Evolutionary conservation across 2,797 vertebrate species (phyloP).

Genomic region (Merluccius polli): DNA sequence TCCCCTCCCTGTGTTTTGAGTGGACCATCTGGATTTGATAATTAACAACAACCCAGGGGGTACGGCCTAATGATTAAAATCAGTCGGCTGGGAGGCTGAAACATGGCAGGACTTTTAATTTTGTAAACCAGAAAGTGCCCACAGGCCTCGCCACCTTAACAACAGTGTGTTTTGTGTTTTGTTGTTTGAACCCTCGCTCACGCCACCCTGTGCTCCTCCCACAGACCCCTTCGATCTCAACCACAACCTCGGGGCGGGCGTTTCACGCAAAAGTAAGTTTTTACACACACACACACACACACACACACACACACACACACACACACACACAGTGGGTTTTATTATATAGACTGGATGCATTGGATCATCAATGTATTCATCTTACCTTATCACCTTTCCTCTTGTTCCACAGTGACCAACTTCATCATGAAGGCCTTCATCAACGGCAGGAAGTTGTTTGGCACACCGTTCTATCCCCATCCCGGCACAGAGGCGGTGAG

Average conservation of each 20-base stretch:
- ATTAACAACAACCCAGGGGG: background rate
- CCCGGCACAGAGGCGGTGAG: slow-evolving; percentile 89
- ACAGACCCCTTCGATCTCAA: slow-evolving; percentile 98
- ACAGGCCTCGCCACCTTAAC: background rate
- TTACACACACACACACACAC: slow-evolving; percentile 1
- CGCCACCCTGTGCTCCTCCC: slow-evolving; percentile 12
- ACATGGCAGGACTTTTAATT: background rate
- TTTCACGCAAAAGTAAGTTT: slow-evolving; percentile 96
- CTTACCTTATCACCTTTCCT: background rate
- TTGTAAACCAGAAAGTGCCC: background rate
- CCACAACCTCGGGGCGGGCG: slow-evolving; percentile 97
- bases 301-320: too few relatives aligned
- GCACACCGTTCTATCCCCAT: slow-evolving; percentile 88
- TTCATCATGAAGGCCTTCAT: slow-evolving; percentile 99
- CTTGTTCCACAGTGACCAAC: slow-evolving; percentile 86
- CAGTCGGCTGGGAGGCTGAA: background rate
- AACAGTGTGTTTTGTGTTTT: background rate
- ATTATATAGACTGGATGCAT: background rate
- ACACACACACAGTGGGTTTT: too few relatives aligned
- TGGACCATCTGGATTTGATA: background rate
- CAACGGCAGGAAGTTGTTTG: slow-evolving; percentile 95
- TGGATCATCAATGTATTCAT: background rate
- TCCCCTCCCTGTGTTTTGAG: background rate
- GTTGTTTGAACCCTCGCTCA: background rate
- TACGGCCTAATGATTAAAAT: background rate